Evolutionary conservation across 1,140 invertebrate genomes (phyloP), one percentile per base, ranked within the genome.

Genomic region (Lordiphosa collinella): DNA sequence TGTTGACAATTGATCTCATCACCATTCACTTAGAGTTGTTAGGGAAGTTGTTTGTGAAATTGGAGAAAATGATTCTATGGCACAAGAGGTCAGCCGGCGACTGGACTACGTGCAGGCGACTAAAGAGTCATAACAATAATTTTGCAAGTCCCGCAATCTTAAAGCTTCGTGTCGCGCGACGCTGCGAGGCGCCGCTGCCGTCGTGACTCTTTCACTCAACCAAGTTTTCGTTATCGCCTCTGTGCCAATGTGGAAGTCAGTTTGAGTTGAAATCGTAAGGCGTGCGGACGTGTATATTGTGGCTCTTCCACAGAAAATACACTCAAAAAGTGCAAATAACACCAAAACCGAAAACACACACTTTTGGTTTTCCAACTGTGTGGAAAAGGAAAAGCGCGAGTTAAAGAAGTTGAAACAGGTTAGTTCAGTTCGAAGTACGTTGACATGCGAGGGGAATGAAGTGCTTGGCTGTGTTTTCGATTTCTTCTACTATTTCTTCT

Each of bases 351-450:
- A 54, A 44, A 12, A 48, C 25, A 44, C 29, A 44, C 14, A 44
- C 34, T 43, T 47, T 54, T 65, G 50, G 36, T 53, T 68, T 34
- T 53, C 25, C 25, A 29, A 29, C 25, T 29, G 25, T 29, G 25
- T 6, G 25, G 29, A 18, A 14, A 62, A 60, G 49, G 36, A 61
- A 72, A 79, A 75, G 50, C 41, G 63, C 69, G 60, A 57, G 75
- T 64, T 50, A 72, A 53, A 48, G 52, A 54, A 66, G 49, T 22
- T 41, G 41, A 82, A 79, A 82, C 75, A 79, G 75, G 75, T 80
- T 80, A 64, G 65, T 76, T 56, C 47, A 34, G 29, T 44, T 52
- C 22, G 34, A 38, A 46, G 36, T 53, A 40, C 35, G 44, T 13
- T 48, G 35, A 56, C 63, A 59, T 50, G 63, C 5, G 5, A 25